phyloP scores from a whole-genome alignment of 2,888 invertebrate species.

The Vannuccia rotundouncinata region DNA sequence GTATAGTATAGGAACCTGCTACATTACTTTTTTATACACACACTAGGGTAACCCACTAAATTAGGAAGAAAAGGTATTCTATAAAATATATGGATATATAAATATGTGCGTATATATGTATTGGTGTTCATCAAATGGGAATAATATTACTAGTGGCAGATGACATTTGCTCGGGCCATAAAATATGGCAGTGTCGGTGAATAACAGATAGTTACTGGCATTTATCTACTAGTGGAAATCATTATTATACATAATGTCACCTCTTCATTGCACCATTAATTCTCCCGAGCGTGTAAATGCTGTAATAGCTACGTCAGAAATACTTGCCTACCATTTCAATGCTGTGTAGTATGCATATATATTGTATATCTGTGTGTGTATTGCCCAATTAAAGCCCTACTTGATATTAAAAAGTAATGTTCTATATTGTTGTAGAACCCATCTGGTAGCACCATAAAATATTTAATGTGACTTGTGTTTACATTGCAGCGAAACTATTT shows the following conservation, averaged over 20 bases:
- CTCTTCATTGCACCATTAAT: background rate
- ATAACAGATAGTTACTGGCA: background rate
- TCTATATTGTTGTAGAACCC: background rate
- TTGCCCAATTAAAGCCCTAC: background rate
- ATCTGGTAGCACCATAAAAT: background rate
- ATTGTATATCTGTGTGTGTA: too few relatives aligned
- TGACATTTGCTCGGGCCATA: background rate
- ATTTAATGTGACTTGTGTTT: background rate
- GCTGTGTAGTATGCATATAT: too few relatives aligned
- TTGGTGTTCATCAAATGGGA: background rate
- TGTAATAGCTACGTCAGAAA: background rate
- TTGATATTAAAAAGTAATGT: background rate
- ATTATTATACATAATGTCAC: background rate
- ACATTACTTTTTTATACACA: too few relatives aligned
- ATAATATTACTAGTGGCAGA: background rate
- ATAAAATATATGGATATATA: too few relatives aligned
- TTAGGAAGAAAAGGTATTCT: too few relatives aligned
- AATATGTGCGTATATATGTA: background rate
- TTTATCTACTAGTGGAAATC: background rate
- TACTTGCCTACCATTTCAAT: background rate
- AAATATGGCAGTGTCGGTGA: background rate
- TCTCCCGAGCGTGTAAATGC: background rate
- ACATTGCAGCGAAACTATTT: background rate
- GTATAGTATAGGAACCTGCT: too few relatives aligned
- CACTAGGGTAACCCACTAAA: too few relatives aligned